Evolutionary conservation across 2,888 invertebrate genomes (phyloP).

Genomic region (Drymonia ruficornis): DNA sequence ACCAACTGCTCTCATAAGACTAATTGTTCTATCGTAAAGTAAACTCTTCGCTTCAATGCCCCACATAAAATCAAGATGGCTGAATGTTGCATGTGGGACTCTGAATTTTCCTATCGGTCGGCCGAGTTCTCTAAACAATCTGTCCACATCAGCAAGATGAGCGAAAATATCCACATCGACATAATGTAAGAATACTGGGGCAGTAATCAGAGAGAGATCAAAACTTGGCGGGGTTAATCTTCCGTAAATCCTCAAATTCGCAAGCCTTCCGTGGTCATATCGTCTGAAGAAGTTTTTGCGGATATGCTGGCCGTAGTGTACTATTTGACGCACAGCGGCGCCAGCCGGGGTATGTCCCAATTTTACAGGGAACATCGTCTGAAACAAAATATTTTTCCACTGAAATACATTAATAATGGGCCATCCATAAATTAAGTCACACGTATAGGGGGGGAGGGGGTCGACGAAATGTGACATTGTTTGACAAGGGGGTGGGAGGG

Average conservation of each 20-base stretch:
- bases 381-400: conserved; percentile 32
- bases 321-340: conserved; percentile 86
- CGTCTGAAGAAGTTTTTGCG: conserved; percentile 75
- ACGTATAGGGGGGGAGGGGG: no score
- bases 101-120: conserved; percentile 77
- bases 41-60: conserved; percentile 82
- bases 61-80: conserved; percentile 89
- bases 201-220: conserved; percentile 75
- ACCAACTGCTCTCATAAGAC: conserved; percentile 66
- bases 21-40: conserved; percentile 81
- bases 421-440: no score
- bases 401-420: no score
- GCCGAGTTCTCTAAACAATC: conserved; percentile 72
- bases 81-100: conserved; percentile 83
- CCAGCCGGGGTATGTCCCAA: conserved; percentile 88
- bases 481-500: no score
- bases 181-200: conserved; percentile 86
- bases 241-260: conserved; percentile 82
- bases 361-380: conserved; percentile 88
- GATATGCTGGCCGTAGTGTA: conserved; percentile 88
- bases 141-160: conserved; percentile 72
- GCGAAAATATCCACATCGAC: conserved; percentile 86
- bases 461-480: no score
- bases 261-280: conserved; percentile 75
- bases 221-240: conserved; percentile 81